These are phyloP conservation scores for Hypocryptadius cinnamomeus DNA, from an alignment of 2,113 vertebrate genomes.

Conservation along the genomic window DNA sequence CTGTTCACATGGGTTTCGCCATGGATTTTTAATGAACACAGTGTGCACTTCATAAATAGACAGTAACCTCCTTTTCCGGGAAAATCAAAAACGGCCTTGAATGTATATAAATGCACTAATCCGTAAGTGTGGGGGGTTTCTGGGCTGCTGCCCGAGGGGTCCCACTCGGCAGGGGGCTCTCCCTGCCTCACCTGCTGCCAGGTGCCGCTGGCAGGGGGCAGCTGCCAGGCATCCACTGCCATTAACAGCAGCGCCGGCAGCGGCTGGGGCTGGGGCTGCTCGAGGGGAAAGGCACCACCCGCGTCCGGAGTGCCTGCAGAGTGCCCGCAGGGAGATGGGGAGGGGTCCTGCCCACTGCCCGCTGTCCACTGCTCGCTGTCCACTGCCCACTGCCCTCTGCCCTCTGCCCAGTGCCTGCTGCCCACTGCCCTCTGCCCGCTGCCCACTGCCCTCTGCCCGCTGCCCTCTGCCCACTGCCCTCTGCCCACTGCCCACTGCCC, in stretches of 20 bases:
- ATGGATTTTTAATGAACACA: neutral
- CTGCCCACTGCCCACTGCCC: neutral
- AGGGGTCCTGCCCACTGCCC: neutral
- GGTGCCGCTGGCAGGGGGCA: neutral
- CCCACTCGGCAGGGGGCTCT: neutral
- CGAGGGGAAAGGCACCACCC: neutral
- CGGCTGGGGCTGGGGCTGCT: neutral
- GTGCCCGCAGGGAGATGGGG: rapidly evolving
- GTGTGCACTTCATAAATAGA: neutral
- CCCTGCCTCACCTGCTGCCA: neutral
- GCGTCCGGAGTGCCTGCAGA: rapidly evolving
- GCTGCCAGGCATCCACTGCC: rapidly evolving
- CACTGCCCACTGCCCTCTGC: neutral
- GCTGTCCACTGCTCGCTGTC: neutral
- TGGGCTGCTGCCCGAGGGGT: neutral
- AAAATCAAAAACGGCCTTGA: neutral
- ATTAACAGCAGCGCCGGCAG: rapidly evolving
- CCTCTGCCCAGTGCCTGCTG: too few relatives aligned
- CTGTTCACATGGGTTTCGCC: neutral
- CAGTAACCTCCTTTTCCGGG: neutral
- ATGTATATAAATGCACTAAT: neutral
- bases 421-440: neutral
- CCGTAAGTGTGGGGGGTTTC: rapidly evolving
- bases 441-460: neutral
- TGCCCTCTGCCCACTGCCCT: too few relatives aligned